phyloP scores from a whole-genome alignment of 1,140 invertebrate species.

The Hycleus cichorii region DNA sequence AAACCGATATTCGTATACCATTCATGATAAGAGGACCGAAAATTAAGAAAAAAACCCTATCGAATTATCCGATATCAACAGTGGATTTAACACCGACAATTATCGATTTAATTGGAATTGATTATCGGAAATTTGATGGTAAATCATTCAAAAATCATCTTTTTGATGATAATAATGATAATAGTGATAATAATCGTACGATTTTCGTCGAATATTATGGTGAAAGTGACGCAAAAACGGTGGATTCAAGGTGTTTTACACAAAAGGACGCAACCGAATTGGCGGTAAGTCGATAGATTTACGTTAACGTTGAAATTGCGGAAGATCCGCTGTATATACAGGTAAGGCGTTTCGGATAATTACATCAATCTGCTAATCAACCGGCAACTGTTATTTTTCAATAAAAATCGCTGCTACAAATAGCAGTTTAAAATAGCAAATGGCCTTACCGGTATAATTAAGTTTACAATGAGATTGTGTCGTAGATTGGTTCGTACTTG shows the following conservation, averaged over 20 bases:
- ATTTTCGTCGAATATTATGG: constrained; percentile 74
- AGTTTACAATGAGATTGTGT: no score
- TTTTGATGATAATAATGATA: constrained; percentile 19
- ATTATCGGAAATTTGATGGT: constrained; percentile 56
- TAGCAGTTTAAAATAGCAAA: no score
- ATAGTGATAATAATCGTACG: not conserved
- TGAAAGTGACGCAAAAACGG: constrained; percentile 51
- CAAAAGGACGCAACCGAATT: constrained; percentile 46
- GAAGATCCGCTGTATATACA: no score
- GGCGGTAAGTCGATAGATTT: constrained; percentile 42
- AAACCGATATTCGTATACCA: constrained; percentile 79
- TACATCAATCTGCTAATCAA: no score
- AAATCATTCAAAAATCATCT: constrained; percentile 45
- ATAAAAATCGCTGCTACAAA: no score
- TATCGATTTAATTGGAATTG: constrained; percentile 55
- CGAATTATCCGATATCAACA: constrained; percentile 56
- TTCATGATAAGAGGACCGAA: constrained; percentile 70
- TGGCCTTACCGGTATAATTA: no score
- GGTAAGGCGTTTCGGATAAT: no score
- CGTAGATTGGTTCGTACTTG: no score
- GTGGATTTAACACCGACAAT: constrained; percentile 81
- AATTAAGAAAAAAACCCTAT: constrained; percentile 44
- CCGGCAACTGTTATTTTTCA: no score
- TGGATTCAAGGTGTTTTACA: constrained; percentile 50
- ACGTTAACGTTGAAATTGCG: no score